phyloP scores from a whole-genome alignment of 2,888 invertebrate species.

The Dynastes maya region DNA sequence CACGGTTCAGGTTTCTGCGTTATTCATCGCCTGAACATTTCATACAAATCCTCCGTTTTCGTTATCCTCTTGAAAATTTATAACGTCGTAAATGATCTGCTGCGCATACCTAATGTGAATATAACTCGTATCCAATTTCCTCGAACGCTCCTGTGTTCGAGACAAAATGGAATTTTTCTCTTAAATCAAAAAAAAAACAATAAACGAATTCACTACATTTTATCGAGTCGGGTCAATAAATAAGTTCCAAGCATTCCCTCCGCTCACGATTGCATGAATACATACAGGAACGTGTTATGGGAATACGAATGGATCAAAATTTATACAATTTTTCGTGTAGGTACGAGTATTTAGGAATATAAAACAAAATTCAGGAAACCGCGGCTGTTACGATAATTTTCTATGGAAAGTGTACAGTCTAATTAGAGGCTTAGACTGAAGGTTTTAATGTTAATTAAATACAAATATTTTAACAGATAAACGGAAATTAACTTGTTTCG shows the following conservation, averaged over 20 bases:
- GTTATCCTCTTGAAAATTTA: constrained; percentile 23
- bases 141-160: background rate
- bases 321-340: background rate
- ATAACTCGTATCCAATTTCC: background rate
- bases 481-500: too few relatives aligned
- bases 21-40: constrained; percentile 51
- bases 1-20: constrained; percentile 52
- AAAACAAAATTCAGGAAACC: too few relatives aligned
- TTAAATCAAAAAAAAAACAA: background rate
- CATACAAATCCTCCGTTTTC: background rate
- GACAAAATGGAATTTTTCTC: background rate
- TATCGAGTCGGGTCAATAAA: background rate
- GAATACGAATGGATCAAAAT: background rate
- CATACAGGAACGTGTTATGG: background rate
- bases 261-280: background rate
- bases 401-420: too few relatives aligned
- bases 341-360: too few relatives aligned
- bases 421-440: too few relatives aligned
- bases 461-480: too few relatives aligned
- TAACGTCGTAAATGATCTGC: constrained; percentile 20
- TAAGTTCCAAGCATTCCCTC: background rate
- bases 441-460: too few relatives aligned
- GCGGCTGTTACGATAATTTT: too few relatives aligned
- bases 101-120: background rate
- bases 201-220: background rate